Conservation (phyloP, 2,113 vertebrate species). For the Halichoeres trimaculatus region DNA sequence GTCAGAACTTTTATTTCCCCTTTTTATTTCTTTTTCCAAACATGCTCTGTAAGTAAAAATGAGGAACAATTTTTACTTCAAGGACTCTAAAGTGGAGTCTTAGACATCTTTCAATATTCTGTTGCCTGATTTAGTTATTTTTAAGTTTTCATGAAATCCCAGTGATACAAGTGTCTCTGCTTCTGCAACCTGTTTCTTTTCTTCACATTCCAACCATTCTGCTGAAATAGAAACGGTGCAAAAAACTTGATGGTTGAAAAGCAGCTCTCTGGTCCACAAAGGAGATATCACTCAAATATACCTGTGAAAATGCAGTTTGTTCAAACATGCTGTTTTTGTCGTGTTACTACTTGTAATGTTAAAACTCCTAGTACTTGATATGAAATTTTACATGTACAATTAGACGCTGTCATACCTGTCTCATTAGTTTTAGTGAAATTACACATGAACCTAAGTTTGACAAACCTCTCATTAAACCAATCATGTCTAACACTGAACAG, state of each 20-base stretch:
- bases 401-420: not conserved
- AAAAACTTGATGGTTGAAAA: conserved; percentile 4
- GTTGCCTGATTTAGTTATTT: not conserved
- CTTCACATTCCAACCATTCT: conserved; percentile 29
- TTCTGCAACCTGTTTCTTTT: not conserved
- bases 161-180: not conserved
- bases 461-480: not conserved
- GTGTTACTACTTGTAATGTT: conserved; percentile 4
- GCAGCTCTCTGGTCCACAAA: conserved; percentile 2
- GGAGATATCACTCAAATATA: not conserved
- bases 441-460: conserved; percentile 1
- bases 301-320: not conserved
- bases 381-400: not conserved
- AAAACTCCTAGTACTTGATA: not conserved
- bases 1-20: not conserved
- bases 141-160: not conserved
- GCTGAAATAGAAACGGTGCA: not conserved
- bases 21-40: conserved; percentile 5
- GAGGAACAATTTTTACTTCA: conserved; percentile 12
- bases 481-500: conserved; percentile 56
- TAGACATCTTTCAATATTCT: not conserved
- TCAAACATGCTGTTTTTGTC: not conserved
- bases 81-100: not conserved
- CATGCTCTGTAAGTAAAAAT: not conserved
- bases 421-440: not conserved